phyloP scores from a whole-genome alignment of 2,888 invertebrate species.

The Pediacus dermestoides region DNA sequence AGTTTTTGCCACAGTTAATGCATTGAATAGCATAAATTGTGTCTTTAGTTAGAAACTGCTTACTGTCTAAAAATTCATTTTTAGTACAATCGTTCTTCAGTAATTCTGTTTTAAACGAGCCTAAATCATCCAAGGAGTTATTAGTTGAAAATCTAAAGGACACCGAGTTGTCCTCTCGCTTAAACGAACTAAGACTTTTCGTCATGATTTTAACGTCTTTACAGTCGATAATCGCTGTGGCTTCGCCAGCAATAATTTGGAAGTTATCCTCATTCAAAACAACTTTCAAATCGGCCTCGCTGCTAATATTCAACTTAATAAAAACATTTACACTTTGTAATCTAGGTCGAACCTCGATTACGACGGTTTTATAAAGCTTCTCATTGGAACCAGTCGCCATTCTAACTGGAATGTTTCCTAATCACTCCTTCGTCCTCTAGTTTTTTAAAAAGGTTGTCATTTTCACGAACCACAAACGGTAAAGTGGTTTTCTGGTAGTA shows the following conservation, averaged over 20 bases:
- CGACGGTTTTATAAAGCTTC: conserved; percentile 48
- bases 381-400: conserved; percentile 23
- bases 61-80: conserved; percentile 19
- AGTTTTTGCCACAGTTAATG: conserved; percentile 40
- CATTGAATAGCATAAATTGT: conserved; percentile 53
- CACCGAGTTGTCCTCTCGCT: conserved; percentile 34
- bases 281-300: conserved; percentile 28
- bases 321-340: conserved; percentile 61
- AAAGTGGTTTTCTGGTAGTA: conserved; percentile 83
- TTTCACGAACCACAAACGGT: conserved; percentile 75
- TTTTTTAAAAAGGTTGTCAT: conserved; percentile 66
- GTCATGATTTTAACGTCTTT: conserved; percentile 31
- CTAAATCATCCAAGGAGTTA: conserved; percentile 25
- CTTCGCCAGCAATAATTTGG: conserved; percentile 23
- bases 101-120: conserved; percentile 42
- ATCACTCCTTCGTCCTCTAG: conserved; percentile 58
- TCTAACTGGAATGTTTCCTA: conserved; percentile 39
- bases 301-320: conserved; percentile 22
- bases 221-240: conserved; percentile 27
- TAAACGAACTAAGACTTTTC: conserved; percentile 42
- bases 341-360: conserved; percentile 59
- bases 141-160: conserved; percentile 44
- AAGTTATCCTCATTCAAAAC: conserved; percentile 31
- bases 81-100: conserved; percentile 23
- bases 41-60: conserved; percentile 49